A percentile compares a stretch with the other conserved stretches of the same genome.
These are phyloP conservation scores for Apodemus speciosus DNA, from an alignment of 2,113 vertebrate genomes.

Conservation along the genomic window DNA sequence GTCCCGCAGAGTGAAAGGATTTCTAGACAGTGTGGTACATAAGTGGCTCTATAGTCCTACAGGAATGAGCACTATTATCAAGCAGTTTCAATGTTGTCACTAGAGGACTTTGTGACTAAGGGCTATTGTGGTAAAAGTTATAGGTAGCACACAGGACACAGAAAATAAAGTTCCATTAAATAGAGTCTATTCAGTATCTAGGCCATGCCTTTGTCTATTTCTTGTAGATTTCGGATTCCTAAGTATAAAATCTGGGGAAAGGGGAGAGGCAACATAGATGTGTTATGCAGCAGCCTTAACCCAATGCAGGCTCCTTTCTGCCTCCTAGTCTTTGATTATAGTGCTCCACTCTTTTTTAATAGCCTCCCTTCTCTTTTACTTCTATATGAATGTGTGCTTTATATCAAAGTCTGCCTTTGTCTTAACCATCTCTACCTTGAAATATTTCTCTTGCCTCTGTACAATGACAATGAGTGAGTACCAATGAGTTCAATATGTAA, in stretches of 20 bases:
- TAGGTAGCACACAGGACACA: not conserved
- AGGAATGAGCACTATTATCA: not conserved
- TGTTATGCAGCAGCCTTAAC: not conserved
- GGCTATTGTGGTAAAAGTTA: not conserved
- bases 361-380: not conserved
- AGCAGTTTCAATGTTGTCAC: conserved; percentile 13
- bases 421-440: conserved; percentile 55
- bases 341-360: not conserved
- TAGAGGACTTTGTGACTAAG: not conserved
- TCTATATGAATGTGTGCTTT: conserved; percentile 11
- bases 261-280: not conserved
- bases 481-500: conserved; percentile 60
- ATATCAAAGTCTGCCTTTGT: conserved; percentile 36
- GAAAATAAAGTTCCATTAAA: conserved; percentile 3
- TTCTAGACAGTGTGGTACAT: not conserved
- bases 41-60: not conserved
- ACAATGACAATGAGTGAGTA: conserved; percentile 53
- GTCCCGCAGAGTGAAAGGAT: not conserved
- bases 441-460: conserved; percentile 42
- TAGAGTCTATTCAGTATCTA: not conserved
- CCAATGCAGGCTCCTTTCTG: not conserved
- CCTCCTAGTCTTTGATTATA: not conserved
- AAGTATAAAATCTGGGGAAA: conserved; percentile 21
- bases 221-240: not conserved
- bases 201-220: not conserved